Conservation (phyloP, 2,113 vertebrate genomes). For the zebrafish (Danio rerio) region GRCz12tu NC_133179.1:23980501-23981000, state of each 20-base stretch:
- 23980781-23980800: slow-evolving; percentile 1
- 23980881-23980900: background rate
- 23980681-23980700: background rate
- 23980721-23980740: slow-evolving; percentile 4
- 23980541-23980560: no score
- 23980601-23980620: no score
- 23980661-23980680: background rate
- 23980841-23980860: background rate
- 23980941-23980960: background rate
- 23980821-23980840: background rate
- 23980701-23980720: slow-evolving; percentile 12
- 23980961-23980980: background rate
- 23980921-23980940: background rate
- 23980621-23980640: no score
- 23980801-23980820: background rate
- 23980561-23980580: no score
- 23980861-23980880: background rate
- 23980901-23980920: background rate
- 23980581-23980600: no score
- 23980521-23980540: no score
- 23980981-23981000: background rate
- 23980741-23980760: background rate
- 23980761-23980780: slow-evolving; percentile 18
- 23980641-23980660: background rate
- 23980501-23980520: no score